Base-by-base conservation (phyloP, 2,888 invertebrate species). In the Rhamphomyia laevipes region DNA sequence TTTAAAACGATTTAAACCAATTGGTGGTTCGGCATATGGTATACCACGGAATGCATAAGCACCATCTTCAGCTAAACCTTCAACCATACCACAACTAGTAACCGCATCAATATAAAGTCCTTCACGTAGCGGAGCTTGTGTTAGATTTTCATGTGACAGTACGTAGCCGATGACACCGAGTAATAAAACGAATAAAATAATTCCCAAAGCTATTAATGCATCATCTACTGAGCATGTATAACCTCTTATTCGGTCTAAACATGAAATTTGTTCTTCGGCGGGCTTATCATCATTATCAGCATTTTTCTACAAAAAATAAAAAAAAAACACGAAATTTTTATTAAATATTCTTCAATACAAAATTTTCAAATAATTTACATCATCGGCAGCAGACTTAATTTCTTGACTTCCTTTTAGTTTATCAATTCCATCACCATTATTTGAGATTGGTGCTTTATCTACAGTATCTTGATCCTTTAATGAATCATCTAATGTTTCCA, bases 21-120 rank as follows among this genome's bases (percentile, higher is more conserved):
- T 62, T 0, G 89, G 89, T 5, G 86, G 82, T 18, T 79, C 67
- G 4, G 89, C 89, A 64, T 84, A 90, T 0, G 89, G 89, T 51
- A 90, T 83, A 47, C 87, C 86, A 43, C 83, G 80, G 69, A 89
- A 90, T 13, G 84, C 84, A 59, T 82, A 84, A 0, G 82, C 84
- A 35, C 84, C 82, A 60, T 87, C 86, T 59, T 87, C 84, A 52
- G 85, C 71, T 41, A 85, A 68, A 16, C 89, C 90, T 70, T 89
- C 84, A 21, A 88, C 82, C 53, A 74, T 75, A 46, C 90, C 90
- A 63, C 90, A 90, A 37, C 82, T 76, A 2, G 87, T 85, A 42
- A 82, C 75, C 0, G 88, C 82, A 46, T 79, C 77, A 18, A 86
- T 77, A 61, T 74, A 86, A 54, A 79, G 80, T 13, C 86, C 87